phyloP scores from a whole-genome alignment of 2,113 vertebrate genomes.

The Cyanistes caeruleus region DNA sequence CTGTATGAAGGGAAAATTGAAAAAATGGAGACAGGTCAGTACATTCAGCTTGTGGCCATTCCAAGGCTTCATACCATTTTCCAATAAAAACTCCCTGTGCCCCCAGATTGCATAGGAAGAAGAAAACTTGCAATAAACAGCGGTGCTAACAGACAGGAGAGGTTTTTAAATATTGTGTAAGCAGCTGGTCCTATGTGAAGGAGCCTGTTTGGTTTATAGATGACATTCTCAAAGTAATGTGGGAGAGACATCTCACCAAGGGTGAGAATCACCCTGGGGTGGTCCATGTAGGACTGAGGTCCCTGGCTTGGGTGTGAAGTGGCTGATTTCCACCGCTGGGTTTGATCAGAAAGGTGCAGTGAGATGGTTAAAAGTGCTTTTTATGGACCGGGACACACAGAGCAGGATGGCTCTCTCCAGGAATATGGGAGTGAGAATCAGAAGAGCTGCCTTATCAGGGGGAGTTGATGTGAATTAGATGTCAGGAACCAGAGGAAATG shows the following conservation, averaged over 20 bases:
- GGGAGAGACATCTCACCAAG: not conserved
- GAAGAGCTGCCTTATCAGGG: not conserved
- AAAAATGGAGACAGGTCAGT: not conserved
- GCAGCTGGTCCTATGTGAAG: not conserved
- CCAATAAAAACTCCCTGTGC: not conserved
- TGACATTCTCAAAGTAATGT: not conserved
- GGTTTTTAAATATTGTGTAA: not conserved
- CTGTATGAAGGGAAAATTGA: conserved; percentile 8
- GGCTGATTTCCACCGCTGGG: not conserved
- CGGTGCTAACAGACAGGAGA: not conserved
- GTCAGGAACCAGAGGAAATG: conserved; percentile 9
- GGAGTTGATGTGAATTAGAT: not conserved
- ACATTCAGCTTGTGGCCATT: not conserved
- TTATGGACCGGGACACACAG: not conserved
- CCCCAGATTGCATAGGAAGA: not conserved
- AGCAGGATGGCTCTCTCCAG: not conserved
- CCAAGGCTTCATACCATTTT: not conserved
- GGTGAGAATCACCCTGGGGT: not conserved
- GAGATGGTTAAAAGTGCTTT: not conserved
- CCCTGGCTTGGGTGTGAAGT: no score
- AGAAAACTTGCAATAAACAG: not conserved
- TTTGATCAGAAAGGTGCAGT: not conserved
- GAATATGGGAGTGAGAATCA: not conserved
- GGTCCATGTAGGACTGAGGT: not conserved
- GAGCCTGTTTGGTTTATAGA: not conserved